Evolutionary conservation across 2,888 invertebrate genomes (phyloP).

Genomic region (Oscheius myriophilus): DNA sequence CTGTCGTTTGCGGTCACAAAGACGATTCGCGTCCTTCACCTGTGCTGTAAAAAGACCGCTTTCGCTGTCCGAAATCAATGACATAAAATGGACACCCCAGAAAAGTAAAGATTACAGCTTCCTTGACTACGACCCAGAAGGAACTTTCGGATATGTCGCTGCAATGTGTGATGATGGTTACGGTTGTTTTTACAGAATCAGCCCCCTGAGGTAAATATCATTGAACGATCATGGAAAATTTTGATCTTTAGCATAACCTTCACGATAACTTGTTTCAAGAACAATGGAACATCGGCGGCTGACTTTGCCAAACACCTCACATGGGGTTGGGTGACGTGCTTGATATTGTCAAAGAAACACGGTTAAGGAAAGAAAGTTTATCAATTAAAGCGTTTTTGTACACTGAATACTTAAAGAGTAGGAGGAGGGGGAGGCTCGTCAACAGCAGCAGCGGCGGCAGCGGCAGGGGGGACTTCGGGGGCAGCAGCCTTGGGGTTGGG

Average conservation of each 20-base stretch:
- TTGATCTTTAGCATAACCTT: conserved; percentile 39
- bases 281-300: conserved; percentile 31
- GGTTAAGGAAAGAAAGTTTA: not conserved
- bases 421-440: conserved; percentile 4
- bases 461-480: not conserved
- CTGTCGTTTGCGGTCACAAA: not conserved
- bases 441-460: not conserved
- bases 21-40: not conserved
- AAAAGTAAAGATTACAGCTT: conserved; percentile 34
- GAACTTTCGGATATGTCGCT: conserved; percentile 76
- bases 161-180: conserved; percentile 79
- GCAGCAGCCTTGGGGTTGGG: conserved; percentile 3
- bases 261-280: conserved; percentile 35
- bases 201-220: conserved; percentile 48
- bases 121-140: conserved; percentile 44
- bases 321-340: too few species aligned
- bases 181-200: conserved; percentile 77
- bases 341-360: too few species aligned
- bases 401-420: not conserved
- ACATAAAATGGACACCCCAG: not conserved
- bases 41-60: conserved; percentile 11
- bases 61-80: not conserved
- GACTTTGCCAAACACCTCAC: conserved; percentile 23
- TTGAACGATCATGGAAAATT: not conserved
- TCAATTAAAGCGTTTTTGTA: not conserved